These are phyloP conservation scores for Trichonephila clavata DNA, from an alignment of 1,140 invertebrate genomes.

Conservation along the genomic window DNA sequence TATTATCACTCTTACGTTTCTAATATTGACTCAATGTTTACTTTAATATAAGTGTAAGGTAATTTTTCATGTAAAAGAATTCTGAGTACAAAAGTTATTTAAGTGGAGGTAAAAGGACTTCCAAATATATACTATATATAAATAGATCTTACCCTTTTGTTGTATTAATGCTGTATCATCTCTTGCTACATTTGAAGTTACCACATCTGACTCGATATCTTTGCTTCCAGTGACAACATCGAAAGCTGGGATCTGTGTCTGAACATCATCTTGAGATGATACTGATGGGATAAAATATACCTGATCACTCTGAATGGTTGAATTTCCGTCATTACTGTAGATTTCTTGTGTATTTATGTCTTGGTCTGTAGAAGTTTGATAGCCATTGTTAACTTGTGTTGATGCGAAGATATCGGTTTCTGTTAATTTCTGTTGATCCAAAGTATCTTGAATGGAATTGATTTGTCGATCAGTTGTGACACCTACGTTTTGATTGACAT, in stretches of 20 bases:
- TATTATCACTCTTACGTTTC: too few species aligned
- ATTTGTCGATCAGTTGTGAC: neutral
- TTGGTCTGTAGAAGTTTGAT: neutral
- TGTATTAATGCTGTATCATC: neutral
- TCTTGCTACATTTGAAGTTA: neutral
- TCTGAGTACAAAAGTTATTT: too few species aligned
- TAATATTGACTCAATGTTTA: too few species aligned
- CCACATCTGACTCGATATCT: neutral
- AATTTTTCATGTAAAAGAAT: too few species aligned
- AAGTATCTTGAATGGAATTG: constrained; percentile 18
- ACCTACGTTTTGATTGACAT: neutral
- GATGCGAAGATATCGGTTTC: neutral
- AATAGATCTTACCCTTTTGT: constrained; percentile 40
- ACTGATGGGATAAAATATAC: constrained; percentile 59
- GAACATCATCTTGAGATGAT: constrained; percentile 37
- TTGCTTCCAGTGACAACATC: constrained; percentile 14
- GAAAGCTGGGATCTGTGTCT: constrained; percentile 50
- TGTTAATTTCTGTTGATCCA: constrained; percentile 46
- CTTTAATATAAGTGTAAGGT: too few species aligned
- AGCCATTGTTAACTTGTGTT: neutral
- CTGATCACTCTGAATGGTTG: neutral
- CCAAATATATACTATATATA: neutral
- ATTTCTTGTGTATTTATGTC: constrained; percentile 13
- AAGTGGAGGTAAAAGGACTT: too few species aligned
- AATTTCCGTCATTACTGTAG: neutral